Base-by-base conservation (phyloP, 2,113 vertebrate genomes). In the Aythya baeri region DNA sequence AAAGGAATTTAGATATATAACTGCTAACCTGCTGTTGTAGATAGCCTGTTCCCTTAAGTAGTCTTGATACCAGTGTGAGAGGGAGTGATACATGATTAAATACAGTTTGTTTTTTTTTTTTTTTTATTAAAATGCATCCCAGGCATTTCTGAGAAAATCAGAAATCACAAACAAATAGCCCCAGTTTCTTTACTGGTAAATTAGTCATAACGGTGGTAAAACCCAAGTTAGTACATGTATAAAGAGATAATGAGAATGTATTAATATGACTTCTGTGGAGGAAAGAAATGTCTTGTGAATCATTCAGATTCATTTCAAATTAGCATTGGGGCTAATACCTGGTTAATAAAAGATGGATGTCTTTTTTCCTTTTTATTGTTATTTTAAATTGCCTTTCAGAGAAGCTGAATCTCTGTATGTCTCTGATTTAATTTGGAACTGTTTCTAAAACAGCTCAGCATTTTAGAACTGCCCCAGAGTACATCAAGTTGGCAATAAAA, bases 371-470 rank as follows among this genome's bases (percentile, higher is more conserved):
- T 49, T 49, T 7, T 25, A 25, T 79, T 49, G 20, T 75, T 20
- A 58, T 65, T 66, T 55, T 7, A 1, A 43, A 62, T 12, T 81
- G 43, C 13, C 65, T 94, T 86, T 78, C 79, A 77, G 46, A 46
- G 76, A 52, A 54, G 15, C 10, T 54, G 52, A 54, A 49, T 71
- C 50, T 68, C 9, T 74, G 43, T 41, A 23, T 59, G 25, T 20
- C 34, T 50, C 55, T 86, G 91, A 63, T 83, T 91, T 36, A 7
- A 86, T 81, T 75, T 94, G 76, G 73, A 96, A 7, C 34, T 16
- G 29, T 75, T 90, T 88, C 57, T 57, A 7, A 63, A 90, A 29
- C 22, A 93, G 68, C 88, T 95, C 80, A 96, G 68, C 80, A 52
- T 31, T 92, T 95, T 7, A 52, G 52, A 61, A 22, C 43, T 93